Evolutionary conservation across 2,797 vertebrate genomes (phyloP).

Genomic region (Paedocypris micromegethes): DNA sequence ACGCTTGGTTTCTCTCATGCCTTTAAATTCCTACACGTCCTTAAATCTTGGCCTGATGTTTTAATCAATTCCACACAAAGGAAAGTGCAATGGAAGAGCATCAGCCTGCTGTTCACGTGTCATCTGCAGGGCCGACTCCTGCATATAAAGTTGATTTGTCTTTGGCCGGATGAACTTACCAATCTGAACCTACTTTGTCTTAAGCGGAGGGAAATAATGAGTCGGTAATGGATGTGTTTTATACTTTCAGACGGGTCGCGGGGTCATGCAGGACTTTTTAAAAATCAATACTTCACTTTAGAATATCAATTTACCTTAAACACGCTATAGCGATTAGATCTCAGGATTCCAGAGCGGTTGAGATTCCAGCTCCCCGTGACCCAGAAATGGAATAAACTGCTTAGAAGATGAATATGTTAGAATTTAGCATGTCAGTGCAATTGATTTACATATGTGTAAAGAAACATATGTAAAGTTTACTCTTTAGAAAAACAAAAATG

Average conservation of each 20-base stretch:
- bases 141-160: too few relatives aligned
- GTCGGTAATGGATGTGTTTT: not conserved
- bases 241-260: not conserved
- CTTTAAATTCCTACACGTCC: constrained; percentile 25
- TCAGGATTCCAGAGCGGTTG: too few relatives aligned
- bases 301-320: not conserved
- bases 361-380: too few relatives aligned
- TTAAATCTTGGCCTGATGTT: constrained; percentile 30
- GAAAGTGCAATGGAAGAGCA: constrained; percentile 38
- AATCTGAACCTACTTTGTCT: not conserved
- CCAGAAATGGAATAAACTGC: too few relatives aligned
- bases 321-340: too few relatives aligned
- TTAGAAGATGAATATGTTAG: too few relatives aligned
- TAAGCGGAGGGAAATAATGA: not conserved
- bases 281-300: not conserved
- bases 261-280: too few relatives aligned
- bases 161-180: too few relatives aligned
- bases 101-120: not conserved
- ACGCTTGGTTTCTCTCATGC: constrained; percentile 29
- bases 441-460: too few relatives aligned
- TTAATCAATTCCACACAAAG: constrained; percentile 34
- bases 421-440: too few relatives aligned
- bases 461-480: too few relatives aligned
- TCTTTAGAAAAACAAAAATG: too few relatives aligned
- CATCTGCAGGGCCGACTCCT: constrained; percentile 5